These are phyloP conservation scores for Sarcophilus harrisii DNA, from an alignment of 2,797 vertebrate species.

Conservation along the genomic window DNA sequence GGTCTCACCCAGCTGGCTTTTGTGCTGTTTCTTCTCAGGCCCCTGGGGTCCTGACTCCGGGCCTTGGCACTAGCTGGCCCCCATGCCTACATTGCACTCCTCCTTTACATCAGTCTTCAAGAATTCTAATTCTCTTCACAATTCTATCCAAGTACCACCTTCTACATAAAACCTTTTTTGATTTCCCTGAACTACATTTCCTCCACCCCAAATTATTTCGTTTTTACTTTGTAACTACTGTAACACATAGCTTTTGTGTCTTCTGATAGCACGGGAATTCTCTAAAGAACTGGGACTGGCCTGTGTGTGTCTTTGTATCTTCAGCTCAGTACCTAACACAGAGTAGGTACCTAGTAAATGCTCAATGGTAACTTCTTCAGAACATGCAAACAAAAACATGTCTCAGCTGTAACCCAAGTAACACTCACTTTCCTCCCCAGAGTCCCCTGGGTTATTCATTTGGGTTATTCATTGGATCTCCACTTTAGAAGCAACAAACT, in stretches of 20 bases:
- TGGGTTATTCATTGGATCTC: background rate
- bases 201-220: background rate
- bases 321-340: background rate
- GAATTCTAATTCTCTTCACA: background rate
- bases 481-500: background rate
- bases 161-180: background rate
- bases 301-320: background rate
- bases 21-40: background rate
- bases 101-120: background rate
- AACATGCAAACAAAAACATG: background rate
- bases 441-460: background rate
- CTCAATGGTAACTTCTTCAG: background rate
- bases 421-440: background rate
- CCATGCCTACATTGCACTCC: background rate
- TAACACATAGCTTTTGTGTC: background rate
- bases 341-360: background rate
- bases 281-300: background rate
- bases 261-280: background rate
- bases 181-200: background rate
- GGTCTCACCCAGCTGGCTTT: background rate
- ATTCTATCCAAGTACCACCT: background rate
- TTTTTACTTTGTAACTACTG: background rate
- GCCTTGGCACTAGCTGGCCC: background rate
- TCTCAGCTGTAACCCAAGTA: background rate
- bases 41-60: background rate